Evolutionary conservation across 2,113 vertebrate genomes (phyloP), one percentile per base, ranked within the genome.

Genomic region (Tenrec ecaudatus): DNA sequence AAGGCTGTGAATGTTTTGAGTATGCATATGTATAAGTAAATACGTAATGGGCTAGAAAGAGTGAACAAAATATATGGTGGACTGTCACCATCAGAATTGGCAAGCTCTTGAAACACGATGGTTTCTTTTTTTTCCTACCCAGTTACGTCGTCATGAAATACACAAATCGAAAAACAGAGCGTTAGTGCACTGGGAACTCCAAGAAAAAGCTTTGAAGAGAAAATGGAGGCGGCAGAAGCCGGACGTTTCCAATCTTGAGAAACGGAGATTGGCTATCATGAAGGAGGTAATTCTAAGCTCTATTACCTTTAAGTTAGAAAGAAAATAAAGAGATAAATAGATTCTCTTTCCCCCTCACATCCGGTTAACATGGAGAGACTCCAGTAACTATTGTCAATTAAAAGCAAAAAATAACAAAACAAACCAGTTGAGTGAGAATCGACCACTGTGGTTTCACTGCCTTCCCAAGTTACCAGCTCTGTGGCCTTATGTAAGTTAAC

Each of bases 81-180:
- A n/a, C 31, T 73, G 33, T 27, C 3, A 33, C 15, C 3, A 75
- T 76, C 40, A 80, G 43, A 87, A 22, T 80, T 19, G 60, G 60
- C 16, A 62, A 62, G 3, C 22, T 86, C 27, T 58, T 94, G 91
- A 89, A 91, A 84, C 14, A 38, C 66, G 92, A 27, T 71, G 53
- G 53, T 62, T 62, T 12, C 68, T 58, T 76, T 94, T 96, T 86
- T 90, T 9, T 38, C 89, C 91, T 89, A 0, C 4, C 0, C 95
- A 99, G 99, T 93, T 97, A 47, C 98, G 98, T 86, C 98, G 99
- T 19, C 99, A 98, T 97, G 99, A 99, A 97, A 98, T 99, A 60
- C 98, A 99, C 95, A 98, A 98, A 95, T 99, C 99, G 9, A 99
- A 98, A 96, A 99, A 99, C 94, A 98, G 98, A 96, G 98, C 96